These are phyloP conservation scores for Cichlasoma orientale DNA, from an alignment of 2,797 vertebrate species.

Conservation along the genomic window DNA sequence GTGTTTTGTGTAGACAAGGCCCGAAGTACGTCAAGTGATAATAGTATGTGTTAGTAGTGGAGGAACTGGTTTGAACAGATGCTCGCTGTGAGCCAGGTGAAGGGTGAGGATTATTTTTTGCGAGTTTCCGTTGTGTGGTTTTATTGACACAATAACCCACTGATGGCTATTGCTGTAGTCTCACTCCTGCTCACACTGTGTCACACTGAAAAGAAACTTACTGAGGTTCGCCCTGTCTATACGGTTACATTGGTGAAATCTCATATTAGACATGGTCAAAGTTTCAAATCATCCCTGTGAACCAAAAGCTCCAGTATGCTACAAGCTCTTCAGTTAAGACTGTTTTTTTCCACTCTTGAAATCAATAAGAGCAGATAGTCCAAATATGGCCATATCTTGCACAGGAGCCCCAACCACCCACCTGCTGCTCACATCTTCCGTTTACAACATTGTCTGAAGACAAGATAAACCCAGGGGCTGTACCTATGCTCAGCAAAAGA, in stretches of 20 bases:
- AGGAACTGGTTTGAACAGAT: neutral
- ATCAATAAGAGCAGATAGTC: neutral
- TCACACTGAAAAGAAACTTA: no score
- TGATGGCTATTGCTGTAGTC: no score
- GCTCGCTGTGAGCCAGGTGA: neutral
- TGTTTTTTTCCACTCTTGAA: neutral
- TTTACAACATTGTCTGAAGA: neutral
- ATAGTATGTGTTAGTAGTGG: neutral
- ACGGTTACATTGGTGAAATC: neutral
- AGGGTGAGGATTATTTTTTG: neutral
- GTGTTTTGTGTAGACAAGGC: neutral
- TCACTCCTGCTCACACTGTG: no score
- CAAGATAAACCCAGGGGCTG: neutral
- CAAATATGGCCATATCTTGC: neutral
- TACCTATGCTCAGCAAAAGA: no score
- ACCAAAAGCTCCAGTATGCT: neutral
- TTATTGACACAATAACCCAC: no score
- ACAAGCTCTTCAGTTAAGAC: neutral
- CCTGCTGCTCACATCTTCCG: neutral
- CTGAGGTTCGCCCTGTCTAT: neutral
- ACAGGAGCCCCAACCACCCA: neutral
- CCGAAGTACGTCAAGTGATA: neutral
- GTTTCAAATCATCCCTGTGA: neutral
- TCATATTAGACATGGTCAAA: neutral
- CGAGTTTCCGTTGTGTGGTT: no score